These are phyloP conservation scores for Epinotia bilunana DNA, from an alignment of 2,888 invertebrate species.

Conservation along the genomic window DNA sequence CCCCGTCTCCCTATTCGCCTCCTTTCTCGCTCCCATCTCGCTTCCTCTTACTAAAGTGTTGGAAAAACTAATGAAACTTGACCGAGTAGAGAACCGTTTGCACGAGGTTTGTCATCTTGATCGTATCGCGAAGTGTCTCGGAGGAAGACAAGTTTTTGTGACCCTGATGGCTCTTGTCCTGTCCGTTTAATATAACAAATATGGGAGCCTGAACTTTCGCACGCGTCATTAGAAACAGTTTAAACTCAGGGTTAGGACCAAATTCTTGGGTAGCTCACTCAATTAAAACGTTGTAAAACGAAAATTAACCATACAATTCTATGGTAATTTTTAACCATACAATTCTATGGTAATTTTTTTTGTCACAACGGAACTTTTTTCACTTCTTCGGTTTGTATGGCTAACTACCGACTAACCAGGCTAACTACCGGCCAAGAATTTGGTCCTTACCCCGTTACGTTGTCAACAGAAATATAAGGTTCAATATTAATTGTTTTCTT, in stretches of 20 bases:
- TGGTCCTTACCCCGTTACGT: too few relatives aligned
- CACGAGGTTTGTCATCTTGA: conserved; percentile 58
- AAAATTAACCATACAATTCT: too few relatives aligned
- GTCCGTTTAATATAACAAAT: conserved; percentile 43
- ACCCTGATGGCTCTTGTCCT: conserved; percentile 31
- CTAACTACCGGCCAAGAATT: too few relatives aligned
- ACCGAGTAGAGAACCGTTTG: conserved; percentile 54
- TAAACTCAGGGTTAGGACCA: neutral
- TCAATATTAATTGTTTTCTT: too few relatives aligned
- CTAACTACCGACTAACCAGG: too few relatives aligned
- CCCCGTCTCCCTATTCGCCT: conserved; percentile 31
- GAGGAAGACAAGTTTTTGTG: conserved; percentile 42
- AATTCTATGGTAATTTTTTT: too few relatives aligned
- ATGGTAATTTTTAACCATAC: too few relatives aligned
- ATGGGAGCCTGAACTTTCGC: conserved; percentile 30
- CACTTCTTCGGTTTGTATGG: too few relatives aligned
- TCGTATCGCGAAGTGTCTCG: conserved; percentile 34
- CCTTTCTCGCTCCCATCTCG: conserved; percentile 41
- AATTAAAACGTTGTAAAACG: too few relatives aligned
- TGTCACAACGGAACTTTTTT: too few relatives aligned
- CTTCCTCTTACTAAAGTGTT: conserved; percentile 45
- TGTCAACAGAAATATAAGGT: too few relatives aligned
- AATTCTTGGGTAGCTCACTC: too few relatives aligned
- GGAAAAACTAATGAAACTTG: conserved; percentile 58
- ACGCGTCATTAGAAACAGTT: conserved; percentile 39